These are phyloP conservation scores for Atlantisia rogersi DNA, from an alignment of 2,113 vertebrate genomes.

Conservation along the genomic window DNA sequence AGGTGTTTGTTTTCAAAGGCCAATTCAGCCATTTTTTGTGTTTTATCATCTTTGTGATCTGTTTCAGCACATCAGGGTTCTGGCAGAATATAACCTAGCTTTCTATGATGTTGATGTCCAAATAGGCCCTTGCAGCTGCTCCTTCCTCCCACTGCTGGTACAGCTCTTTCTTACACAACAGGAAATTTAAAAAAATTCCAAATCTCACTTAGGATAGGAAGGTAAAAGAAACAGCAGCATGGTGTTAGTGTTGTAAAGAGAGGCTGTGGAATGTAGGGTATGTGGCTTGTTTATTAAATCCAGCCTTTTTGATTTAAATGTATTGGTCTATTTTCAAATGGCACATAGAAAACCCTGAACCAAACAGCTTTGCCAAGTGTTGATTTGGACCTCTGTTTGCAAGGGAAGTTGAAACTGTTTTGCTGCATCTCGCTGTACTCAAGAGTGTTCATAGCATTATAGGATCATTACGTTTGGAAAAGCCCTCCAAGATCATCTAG, in stretches of 20 bases:
- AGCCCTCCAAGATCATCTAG: too few species aligned
- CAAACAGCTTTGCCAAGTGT: neutral
- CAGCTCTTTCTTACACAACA: neutral
- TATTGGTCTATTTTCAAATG: neutral
- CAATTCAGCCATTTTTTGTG: neutral
- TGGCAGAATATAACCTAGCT: neutral
- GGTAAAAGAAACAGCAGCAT: neutral
- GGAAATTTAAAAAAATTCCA: neutral
- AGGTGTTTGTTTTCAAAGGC: neutral
- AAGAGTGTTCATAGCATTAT: too few species aligned
- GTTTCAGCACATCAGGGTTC: neutral
- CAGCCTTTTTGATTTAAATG: neutral
- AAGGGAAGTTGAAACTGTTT: neutral
- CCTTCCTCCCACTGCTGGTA: accelerated
- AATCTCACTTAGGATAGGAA: neutral
- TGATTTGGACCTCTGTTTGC: neutral
- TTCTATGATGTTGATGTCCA: neutral
- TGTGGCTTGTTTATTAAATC: neutral
- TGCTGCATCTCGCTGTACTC: neutral
- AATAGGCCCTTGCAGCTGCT: neutral
- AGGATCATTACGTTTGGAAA: too few species aligned
- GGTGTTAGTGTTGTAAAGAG: neutral
- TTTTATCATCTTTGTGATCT: neutral
- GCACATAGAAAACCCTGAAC: neutral
- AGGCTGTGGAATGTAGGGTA: neutral